Evolutionary conservation across 2,888 invertebrate genomes (phyloP).

Genomic region (Pristionchus exspectatus): DNA sequence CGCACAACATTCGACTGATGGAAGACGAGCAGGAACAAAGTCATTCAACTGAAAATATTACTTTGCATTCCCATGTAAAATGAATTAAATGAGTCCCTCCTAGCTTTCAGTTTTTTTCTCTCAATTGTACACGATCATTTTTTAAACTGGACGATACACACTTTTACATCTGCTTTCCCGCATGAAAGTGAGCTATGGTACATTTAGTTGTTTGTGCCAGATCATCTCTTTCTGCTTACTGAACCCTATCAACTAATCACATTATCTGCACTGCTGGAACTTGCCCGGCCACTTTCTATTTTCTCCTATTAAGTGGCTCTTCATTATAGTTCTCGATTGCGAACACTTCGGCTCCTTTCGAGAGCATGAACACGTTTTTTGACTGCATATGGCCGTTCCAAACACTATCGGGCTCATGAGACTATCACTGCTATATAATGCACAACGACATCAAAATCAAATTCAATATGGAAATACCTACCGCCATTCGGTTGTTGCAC

Average conservation of each 20-base stretch:
- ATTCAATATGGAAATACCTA: conserved; percentile 40
- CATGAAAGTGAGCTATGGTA: too few species aligned
- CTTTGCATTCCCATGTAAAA: background rate
- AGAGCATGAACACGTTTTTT: background rate
- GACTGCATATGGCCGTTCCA: background rate
- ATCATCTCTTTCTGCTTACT: background rate
- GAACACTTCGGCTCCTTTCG: background rate
- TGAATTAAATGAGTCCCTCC: too few species aligned
- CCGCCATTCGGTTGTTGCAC: conserved; percentile 73
- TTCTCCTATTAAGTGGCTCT: background rate
- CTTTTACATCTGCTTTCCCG: too few species aligned
- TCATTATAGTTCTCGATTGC: background rate
- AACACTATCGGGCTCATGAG: background rate
- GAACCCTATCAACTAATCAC: background rate
- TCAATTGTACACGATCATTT: too few species aligned
- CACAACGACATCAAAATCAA: background rate
- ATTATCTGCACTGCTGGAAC: background rate
- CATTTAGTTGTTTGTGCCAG: background rate
- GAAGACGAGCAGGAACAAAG: conserved; percentile 73
- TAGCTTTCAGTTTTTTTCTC: too few species aligned
- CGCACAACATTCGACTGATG: conserved; percentile 76
- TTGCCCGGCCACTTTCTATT: background rate
- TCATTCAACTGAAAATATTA: conserved; percentile 67
- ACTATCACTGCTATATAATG: background rate
- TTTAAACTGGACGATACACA: too few species aligned